Conservation (phyloP, 2,113 vertebrate species). For the Petrocephalus microphthalmus region DNA sequence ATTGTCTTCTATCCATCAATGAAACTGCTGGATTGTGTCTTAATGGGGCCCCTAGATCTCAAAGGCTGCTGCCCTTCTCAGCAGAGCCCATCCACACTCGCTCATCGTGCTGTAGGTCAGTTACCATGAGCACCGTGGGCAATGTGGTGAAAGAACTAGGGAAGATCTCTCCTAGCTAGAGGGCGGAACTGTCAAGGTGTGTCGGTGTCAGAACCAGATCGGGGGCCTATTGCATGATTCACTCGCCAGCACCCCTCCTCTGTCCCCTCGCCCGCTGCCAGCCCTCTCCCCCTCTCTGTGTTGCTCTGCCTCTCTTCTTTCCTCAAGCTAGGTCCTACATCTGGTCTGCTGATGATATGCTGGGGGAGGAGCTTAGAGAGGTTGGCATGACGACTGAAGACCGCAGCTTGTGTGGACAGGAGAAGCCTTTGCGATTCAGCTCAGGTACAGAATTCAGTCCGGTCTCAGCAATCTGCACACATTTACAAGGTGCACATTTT, state of each 20-base stretch:
- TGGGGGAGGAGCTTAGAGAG: conserved; percentile 33
- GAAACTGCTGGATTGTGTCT: neutral
- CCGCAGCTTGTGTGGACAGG: conserved; percentile 31
- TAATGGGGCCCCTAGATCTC: too few species aligned
- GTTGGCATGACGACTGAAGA: conserved; percentile 53
- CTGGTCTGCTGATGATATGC: conserved; percentile 18
- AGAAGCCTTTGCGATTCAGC: conserved; percentile 3
- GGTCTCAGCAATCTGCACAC: neutral
- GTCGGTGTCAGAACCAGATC: neutral
- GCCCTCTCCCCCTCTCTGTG: neutral
- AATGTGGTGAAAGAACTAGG: neutral
- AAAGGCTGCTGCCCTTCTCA: too few species aligned
- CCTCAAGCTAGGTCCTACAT: conserved; percentile 8
- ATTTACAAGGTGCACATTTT: neutral
- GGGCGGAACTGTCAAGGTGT: neutral
- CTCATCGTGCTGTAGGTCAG: neutral
- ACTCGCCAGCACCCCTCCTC: neutral
- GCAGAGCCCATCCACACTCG: neutral
- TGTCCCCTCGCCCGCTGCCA: neutral
- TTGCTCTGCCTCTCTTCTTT: neutral
- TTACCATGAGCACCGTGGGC: neutral
- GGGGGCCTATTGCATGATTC: neutral
- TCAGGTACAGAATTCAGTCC: neutral
- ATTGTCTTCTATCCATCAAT: neutral
- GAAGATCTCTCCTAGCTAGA: neutral